Base-by-base conservation (phyloP, 2,888 invertebrate genomes). In the Hydrotaea cyrtoneurina region DNA sequence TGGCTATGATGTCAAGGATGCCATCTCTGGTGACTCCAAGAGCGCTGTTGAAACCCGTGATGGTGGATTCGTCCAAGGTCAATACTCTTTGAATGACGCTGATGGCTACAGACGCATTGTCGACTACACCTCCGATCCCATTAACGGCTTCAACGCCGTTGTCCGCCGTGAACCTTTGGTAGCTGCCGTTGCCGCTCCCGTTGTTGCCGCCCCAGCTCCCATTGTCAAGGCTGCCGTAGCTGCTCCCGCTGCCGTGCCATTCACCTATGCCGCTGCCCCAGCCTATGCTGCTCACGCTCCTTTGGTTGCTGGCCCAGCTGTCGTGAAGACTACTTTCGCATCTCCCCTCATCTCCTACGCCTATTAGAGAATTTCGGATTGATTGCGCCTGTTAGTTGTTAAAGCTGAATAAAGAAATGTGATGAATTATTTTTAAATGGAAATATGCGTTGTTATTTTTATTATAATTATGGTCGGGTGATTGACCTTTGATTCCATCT, bases 111-210 rank as follows among this genome's bases (percentile, higher is more conserved):
- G 92, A 81, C 91, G 92, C 55, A 91, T 91, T 87, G 92, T 93
- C 64, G 92, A 92, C 86, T 93, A 93, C 82, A 91, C 92, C 23
- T 90, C 92, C 76, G 92, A 93, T 85, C 89, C 92, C 71, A 87
- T 92, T 78, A 92, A 92, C 76, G 93, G 92, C 50, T 93, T 93
- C 87, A 92, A 92, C 78, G 92, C 92, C 73, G 91, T 93, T 21
- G 92, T 92, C 8, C 90, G 90, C 8, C 91, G 92, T 77, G 92
- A 92, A 79, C 91, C 92, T 43, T 83, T 92, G 80, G 88, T 89
- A 13, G 92, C 89, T 57, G 89, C 90, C 64, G 90, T 90, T 4
- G 83, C 88, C 23, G 86, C 87, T 39, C 69, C 69, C 69, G 43
- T 69, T 17, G 69, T 69, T 69, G 66, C 66, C 15, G 66, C 66